Percentiles rank a stretch among this genome's conserved stretches.
These are phyloP conservation scores for Drosophila nr. perissopoda DNA, from an alignment of 2,888 invertebrate species.

Conservation along the genomic window DNA sequence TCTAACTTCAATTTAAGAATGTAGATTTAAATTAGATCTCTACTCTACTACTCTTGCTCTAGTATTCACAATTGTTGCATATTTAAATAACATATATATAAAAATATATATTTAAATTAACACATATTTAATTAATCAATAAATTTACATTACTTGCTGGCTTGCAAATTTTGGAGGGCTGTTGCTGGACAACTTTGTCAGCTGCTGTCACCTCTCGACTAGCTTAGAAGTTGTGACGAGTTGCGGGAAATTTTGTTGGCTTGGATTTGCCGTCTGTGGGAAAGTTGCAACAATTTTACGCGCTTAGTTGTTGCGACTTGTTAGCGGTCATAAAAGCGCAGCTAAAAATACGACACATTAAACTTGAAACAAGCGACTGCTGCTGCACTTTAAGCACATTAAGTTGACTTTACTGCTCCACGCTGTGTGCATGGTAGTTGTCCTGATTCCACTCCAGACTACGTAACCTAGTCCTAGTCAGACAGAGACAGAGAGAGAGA, in stretches of 20 bases:
- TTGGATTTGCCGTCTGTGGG: conserved; percentile 7
- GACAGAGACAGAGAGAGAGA: not conserved
- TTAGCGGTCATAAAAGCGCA: conserved; percentile 62
- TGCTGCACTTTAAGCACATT: conserved; percentile 57
- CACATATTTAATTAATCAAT: not conserved
- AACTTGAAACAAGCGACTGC: conserved; percentile 48
- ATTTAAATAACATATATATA: not conserved
- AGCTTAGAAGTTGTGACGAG: conserved; percentile 11
- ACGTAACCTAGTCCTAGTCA: conserved; percentile 15
- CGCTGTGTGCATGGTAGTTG: conserved; percentile 16
- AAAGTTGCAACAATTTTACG: conserved; percentile 69
- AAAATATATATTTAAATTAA: not conserved
- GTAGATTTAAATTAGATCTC: too few species aligned
- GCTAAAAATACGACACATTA: conserved; percentile 50
- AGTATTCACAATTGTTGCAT: too few species aligned
- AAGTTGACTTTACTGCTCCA: conserved; percentile 26
- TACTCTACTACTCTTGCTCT: too few species aligned
- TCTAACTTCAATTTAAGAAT: not conserved
- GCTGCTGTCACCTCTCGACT: conserved; percentile 28
- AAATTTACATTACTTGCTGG: not conserved
- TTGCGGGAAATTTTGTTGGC: conserved; percentile 27
- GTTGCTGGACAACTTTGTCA: conserved; percentile 49
- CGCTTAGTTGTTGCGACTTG: conserved; percentile 44
- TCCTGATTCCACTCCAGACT: conserved; percentile 28
- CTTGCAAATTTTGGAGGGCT: not conserved